Evolutionary conservation across 2,888 invertebrate species (phyloP).

Genomic region (Ectemnius lituratus): DNA sequence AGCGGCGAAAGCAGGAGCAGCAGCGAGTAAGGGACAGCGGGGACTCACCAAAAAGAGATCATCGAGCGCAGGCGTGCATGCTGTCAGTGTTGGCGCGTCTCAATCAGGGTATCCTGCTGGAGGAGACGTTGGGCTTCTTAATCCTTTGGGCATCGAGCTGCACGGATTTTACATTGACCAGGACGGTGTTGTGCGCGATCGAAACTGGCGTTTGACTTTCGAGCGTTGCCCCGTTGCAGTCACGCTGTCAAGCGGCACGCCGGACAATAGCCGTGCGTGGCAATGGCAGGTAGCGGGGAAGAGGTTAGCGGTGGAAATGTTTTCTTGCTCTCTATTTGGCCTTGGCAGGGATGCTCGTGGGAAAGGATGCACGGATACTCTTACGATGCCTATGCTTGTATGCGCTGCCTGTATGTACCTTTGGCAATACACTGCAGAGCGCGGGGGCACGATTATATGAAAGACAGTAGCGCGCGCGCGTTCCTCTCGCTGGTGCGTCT

Average conservation of each 20-base stretch:
- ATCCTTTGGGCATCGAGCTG: constrained; percentile 1
- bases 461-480: background rate
- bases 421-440: constrained; percentile 1
- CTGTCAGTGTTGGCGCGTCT: constrained; percentile 1
- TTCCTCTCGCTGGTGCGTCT: background rate
- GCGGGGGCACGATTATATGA: background rate
- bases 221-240: constrained; percentile 11
- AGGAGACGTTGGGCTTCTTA: background rate
- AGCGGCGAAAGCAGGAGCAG: too few species aligned
- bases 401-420: constrained; percentile 3
- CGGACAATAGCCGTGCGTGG: constrained; percentile 5
- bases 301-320: too few species aligned
- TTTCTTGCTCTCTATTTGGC: too few species aligned
- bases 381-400: background rate
- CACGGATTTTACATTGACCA: too few species aligned
- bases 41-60: constrained; percentile 2
- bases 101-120: background rate
- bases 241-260: constrained; percentile 44
- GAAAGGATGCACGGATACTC: too few species aligned
- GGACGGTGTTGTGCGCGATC: too few species aligned
- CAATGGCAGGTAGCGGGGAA: too few species aligned
- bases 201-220: constrained; percentile 16
- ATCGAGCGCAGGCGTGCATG: constrained; percentile 1
- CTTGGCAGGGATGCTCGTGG: too few species aligned
- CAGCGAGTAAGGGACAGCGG: too few species aligned